Conservation (phyloP, 2,888 invertebrate genomes). For the Dolichomitus sp. region DNA sequence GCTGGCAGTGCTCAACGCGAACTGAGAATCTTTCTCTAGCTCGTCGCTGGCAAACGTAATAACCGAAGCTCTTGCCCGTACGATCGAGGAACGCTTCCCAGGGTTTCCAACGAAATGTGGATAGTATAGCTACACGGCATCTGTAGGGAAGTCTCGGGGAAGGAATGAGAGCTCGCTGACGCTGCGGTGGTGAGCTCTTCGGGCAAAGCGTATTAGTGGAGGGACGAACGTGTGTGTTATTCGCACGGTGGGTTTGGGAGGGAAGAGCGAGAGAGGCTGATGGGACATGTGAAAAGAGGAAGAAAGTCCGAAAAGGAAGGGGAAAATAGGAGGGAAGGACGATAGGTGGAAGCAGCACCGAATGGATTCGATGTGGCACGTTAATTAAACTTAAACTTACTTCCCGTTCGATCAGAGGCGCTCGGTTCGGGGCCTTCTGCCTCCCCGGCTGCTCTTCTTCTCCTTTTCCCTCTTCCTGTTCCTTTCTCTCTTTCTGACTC, state of each 20-base stretch:
- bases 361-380: slow-evolving; percentile 80
- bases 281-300: slow-evolving; percentile 9
- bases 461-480: slow-evolving; percentile 5
- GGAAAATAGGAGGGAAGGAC: slow-evolving; percentile 33
- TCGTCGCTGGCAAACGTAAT: slow-evolving; percentile 32
- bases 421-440: slow-evolving; percentile 65
- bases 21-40: slow-evolving; percentile 12
- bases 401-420: slow-evolving; percentile 73
- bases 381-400: slow-evolving; percentile 84
- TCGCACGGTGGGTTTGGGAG: background rate
- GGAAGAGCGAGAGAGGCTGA: slow-evolving; percentile 28
- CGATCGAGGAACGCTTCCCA: slow-evolving; percentile 44
- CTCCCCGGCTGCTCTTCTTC: slow-evolving; percentile 51
- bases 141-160: slow-evolving; percentile 4
- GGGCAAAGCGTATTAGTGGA: slow-evolving; percentile 1
- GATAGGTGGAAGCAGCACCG: slow-evolving; percentile 70
- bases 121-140: slow-evolving; percentile 1
- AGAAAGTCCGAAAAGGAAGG: slow-evolving; percentile 11
- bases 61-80: slow-evolving; percentile 51
- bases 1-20: slow-evolving; percentile 5
- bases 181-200: slow-evolving; percentile 17
- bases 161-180: slow-evolving; percentile 45
- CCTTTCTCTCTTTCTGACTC: background rate
- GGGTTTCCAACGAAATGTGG: slow-evolving; percentile 38
- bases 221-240: slow-evolving; percentile 7